A percentile compares a stretch with the other conserved stretches of the same genome.
Evolutionary conservation across 2,797 vertebrate genomes (phyloP).

Genomic region (Distichodus sexfasciatus): DNA sequence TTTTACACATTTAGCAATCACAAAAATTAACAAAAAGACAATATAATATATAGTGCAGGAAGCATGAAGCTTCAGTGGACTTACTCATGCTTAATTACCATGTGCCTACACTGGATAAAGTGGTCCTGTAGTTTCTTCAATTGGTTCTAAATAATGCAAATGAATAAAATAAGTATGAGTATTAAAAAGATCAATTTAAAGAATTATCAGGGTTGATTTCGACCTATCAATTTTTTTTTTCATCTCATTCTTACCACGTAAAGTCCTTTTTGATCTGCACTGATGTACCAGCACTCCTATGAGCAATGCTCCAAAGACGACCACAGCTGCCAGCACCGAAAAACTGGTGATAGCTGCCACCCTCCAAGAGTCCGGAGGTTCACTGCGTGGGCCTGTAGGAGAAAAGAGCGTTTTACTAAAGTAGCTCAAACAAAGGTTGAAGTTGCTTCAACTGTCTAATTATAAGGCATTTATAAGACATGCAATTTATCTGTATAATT

Average conservation of each 20-base stretch:
- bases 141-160: slow-evolving; percentile 67
- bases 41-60: too few relatives aligned
- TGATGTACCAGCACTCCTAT: slow-evolving; percentile 77
- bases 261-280: slow-evolving; percentile 69
- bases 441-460: slow-evolving; percentile 5
- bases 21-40: too few relatives aligned
- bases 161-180: slow-evolving; percentile 20
- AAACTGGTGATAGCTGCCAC: slow-evolving; percentile 79
- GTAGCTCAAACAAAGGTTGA: slow-evolving; percentile 5
- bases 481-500: neutral
- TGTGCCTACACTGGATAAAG: slow-evolving; percentile 76
- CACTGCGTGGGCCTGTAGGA: slow-evolving; percentile 44
- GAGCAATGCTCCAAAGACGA: slow-evolving; percentile 71
- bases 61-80: too few relatives aligned
- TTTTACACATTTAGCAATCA: too few relatives aligned
- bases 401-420: slow-evolving; percentile 37
- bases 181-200: too few relatives aligned
- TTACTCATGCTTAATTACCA: slow-evolving; percentile 57
- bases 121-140: slow-evolving; percentile 80
- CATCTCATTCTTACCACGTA: slow-evolving; percentile 71
- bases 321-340: slow-evolving; percentile 73
- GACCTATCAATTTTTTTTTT: too few relatives aligned
- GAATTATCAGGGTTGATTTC: too few relatives aligned
- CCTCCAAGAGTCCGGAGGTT: slow-evolving; percentile 70
- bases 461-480: neutral